A percentile compares a stretch with the other conserved stretches of the same genome.
Evolutionary conservation across 30 jellyfish, hydroid and myxozoan species (phyloP).

Genomic region (Turritopsis dohrnii): DNA sequence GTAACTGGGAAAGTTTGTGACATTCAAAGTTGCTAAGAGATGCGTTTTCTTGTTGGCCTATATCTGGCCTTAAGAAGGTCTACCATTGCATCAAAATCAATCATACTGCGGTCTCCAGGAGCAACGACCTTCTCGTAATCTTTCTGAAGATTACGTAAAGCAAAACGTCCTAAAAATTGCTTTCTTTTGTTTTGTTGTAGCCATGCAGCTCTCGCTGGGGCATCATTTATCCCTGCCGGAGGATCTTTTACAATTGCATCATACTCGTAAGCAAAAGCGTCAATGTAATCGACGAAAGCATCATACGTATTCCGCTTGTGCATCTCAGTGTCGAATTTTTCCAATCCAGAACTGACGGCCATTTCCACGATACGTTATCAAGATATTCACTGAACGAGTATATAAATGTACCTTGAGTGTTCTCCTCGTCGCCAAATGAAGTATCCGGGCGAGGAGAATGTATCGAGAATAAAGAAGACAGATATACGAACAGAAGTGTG

Average conservation of each 20-base stretch:
- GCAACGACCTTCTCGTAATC: conserved; percentile 36
- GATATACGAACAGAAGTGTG: too few species aligned
- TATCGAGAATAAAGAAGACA: not conserved
- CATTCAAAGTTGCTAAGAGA: too few species aligned
- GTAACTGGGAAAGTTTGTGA: conserved; percentile 1
- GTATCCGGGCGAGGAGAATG: not conserved
- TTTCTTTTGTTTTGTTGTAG: conserved; percentile 35
- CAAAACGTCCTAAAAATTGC: conserved; percentile 27
- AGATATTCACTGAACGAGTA: not conserved
- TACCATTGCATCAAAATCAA: conserved; percentile 19
- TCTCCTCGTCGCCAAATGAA: conserved; percentile 29
- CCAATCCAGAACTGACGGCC: conserved; percentile 5
- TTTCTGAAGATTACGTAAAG: conserved; percentile 40
- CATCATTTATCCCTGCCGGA: conserved; percentile 14
- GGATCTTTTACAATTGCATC: conserved; percentile 48
- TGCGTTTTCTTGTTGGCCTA: not conserved
- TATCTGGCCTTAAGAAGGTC: not conserved
- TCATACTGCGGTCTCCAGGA: too few species aligned
- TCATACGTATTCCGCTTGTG: conserved; percentile 14
- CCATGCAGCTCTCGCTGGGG: conserved; percentile 28
- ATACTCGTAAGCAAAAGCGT: conserved; percentile 36
- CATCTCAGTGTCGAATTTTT: not conserved
- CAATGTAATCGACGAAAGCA: conserved; percentile 8
- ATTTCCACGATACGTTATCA: not conserved
- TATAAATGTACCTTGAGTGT: not conserved